Conservation (phyloP, 2,113 vertebrate species). For the Chrysemys picta region DNA sequence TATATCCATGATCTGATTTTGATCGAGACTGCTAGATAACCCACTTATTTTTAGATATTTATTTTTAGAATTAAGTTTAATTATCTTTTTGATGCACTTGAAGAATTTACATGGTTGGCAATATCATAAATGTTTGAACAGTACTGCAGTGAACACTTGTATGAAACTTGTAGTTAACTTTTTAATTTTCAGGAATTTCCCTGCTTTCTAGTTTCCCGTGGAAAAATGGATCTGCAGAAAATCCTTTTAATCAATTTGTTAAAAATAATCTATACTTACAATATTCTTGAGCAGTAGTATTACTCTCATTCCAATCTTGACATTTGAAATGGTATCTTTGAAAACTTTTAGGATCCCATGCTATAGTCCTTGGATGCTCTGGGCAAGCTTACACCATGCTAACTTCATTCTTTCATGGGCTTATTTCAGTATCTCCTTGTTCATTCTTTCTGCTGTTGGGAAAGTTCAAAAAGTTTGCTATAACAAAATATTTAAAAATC, state of each 20-base stretch:
- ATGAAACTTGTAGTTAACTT: background rate
- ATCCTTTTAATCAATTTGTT: background rate
- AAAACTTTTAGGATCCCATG: background rate
- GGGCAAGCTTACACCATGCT: slow-evolving; percentile 12
- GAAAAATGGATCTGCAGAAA: background rate
- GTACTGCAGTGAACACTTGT: slow-evolving; percentile 16
- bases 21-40: background rate
- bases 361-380: background rate
- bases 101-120: background rate
- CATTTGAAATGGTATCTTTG: background rate
- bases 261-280: slow-evolving; percentile 4
- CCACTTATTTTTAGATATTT: slow-evolving; percentile 21
- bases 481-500: slow-evolving; percentile 15
- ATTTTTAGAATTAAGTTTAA: background rate
- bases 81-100: background rate
- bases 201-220: background rate
- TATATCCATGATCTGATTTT: slow-evolving; percentile 32
- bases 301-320: background rate
- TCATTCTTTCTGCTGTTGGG: background rate
- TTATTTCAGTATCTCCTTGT: background rate
- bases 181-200: background rate
- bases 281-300: background rate
- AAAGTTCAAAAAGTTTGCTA: background rate
- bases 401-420: background rate
- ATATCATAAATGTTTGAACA: background rate